Evolutionary conservation across 1,140 invertebrate genomes (phyloP), one percentile per base, ranked within the genome.

Genomic region (Aphaenogaster floridana): DNA sequence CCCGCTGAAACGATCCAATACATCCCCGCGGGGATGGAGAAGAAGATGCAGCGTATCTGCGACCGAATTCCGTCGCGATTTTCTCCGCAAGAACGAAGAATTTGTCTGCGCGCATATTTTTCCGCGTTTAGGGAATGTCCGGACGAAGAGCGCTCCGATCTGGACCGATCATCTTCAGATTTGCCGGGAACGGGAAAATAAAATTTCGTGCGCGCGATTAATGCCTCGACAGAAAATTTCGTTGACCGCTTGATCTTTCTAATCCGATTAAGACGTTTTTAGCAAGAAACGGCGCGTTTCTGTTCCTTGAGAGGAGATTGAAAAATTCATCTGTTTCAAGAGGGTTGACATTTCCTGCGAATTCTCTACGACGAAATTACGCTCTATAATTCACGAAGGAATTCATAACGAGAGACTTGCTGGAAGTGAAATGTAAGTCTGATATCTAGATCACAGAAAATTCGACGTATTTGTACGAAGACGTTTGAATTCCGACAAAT

Each of bases 121-220:
- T 28, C 48, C 64, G 52, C 42, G 68, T 42, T 84, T 50, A 28
- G 52, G 57, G 74, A 74, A 83, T 36, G 17, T 72, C 4, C n/a
- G n/a, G 66, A 59, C 28, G 21, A 71, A 36, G 17, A 5, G 15
- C n/a, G 17, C 8, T 39, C 34, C 48, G 8, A 80, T 39, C 50
- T 50, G 52, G 50, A 85, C 61, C 88, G 76, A 86, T 84, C 54
- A 39, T 76, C 54, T 83, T 39, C 6, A n/a, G 28, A 89, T 77
- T 74, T 59, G 45, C 86, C 63, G 50, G 48, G 36, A 57, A 69
- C 69, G 74, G 59, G 34, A 66, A 76, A 89, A 80, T 71, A 48
- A 71, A 57, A 42, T 76, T 42, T 66, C 6, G 13, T 1, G 11
- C 68, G 13, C 17, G 11, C 13, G 3, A 68, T 57, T 61, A 39